phyloP scores from a whole-genome alignment of 2,797 vertebrate genomes.

The Acanthis flammea region DNA sequence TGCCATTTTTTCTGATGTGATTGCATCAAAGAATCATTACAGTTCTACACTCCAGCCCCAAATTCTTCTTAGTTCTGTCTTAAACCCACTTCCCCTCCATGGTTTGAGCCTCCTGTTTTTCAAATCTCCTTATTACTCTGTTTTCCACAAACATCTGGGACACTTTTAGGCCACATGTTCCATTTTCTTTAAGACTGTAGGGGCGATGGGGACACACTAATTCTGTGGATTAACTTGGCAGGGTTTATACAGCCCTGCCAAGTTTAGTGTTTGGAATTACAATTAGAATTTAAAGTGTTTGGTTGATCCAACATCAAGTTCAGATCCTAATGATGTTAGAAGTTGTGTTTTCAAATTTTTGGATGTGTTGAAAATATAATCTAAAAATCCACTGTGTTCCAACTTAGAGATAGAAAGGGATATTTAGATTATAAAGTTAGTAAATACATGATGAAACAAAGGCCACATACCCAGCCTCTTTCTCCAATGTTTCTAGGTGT shows the following conservation, averaged over 20 bases:
- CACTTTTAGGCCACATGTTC: background rate
- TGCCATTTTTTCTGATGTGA: background rate
- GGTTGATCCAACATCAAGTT: background rate
- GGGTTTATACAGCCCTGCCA: background rate
- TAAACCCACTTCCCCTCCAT: background rate
- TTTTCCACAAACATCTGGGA: background rate
- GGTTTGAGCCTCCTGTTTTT: background rate
- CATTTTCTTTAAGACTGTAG: background rate
- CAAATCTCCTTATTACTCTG: background rate
- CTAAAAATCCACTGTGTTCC: background rate
- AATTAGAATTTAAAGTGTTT: background rate
- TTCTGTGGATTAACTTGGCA: background rate
- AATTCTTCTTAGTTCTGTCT: background rate
- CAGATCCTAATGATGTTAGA: background rate
- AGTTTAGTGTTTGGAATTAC: no score
- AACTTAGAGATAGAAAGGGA: background rate
- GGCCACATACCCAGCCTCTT: background rate
- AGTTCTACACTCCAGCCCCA: background rate
- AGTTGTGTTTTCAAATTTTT: background rate
- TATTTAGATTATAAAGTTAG: background rate
- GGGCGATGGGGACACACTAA: background rate
- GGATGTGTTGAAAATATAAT: background rate
- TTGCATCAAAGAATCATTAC: background rate
- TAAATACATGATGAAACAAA: background rate
- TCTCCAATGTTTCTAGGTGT: background rate